Conservation (phyloP, 2,888 invertebrate species). For the Eueremaeus valkanovi region DNA sequence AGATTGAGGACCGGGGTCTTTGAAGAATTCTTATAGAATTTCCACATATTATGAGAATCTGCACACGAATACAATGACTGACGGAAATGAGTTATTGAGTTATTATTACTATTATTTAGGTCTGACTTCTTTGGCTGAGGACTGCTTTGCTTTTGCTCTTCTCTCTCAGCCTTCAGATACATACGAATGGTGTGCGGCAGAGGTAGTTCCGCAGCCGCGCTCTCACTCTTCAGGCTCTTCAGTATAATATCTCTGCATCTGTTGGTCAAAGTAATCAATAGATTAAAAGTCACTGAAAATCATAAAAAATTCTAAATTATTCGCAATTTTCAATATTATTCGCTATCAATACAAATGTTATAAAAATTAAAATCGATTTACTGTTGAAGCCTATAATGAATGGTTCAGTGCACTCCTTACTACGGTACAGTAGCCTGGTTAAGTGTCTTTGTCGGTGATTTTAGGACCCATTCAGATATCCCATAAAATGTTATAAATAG, state of each 20-base stretch:
- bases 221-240: slow-evolving; percentile 56
- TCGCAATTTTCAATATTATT: too few relatives aligned
- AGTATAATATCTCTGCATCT: slow-evolving; percentile 62
- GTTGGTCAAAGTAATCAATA: neutral
- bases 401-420: too few relatives aligned
- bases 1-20: slow-evolving; percentile 23
- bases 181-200: slow-evolving; percentile 60
- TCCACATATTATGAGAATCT: slow-evolving; percentile 14
- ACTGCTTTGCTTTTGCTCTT: slow-evolving; percentile 7
- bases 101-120: neutral
- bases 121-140: neutral
- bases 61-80: slow-evolving; percentile 19
- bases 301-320: too few relatives aligned
- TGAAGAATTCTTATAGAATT: neutral
- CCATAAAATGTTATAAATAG: too few relatives aligned
- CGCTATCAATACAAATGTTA: too few relatives aligned
- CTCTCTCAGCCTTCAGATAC: slow-evolving; percentile 58
- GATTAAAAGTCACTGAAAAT: neutral
- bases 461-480: too few relatives aligned
- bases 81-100: neutral
- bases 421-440: too few relatives aligned
- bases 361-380: too few relatives aligned
- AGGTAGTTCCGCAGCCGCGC: slow-evolving; percentile 59
- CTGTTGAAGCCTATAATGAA: too few relatives aligned
- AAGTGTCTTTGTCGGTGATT: too few relatives aligned